Base-by-base conservation (phyloP, 1,140 invertebrate species). In the Oreohelix idahoensis region DNA sequence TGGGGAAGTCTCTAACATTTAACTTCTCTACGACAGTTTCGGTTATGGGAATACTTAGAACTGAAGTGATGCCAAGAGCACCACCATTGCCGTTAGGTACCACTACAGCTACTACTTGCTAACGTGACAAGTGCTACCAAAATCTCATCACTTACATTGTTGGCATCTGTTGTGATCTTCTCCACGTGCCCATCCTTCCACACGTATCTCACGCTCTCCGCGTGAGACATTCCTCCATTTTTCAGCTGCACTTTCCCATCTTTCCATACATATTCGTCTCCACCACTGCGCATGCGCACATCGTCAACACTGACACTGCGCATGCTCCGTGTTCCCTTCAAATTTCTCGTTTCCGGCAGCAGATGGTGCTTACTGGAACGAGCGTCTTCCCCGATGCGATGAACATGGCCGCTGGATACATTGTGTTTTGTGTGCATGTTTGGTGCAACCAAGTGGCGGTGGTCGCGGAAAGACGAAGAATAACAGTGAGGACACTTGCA, bases 181-280 rank as follows among this genome's bases (percentile, higher is more conserved):
- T 77, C 75, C 32, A 77, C 75, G 49, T 77, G 75, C 2, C 75
- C 75, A 45, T 77, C 75, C 45, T 77, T 77, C 75, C 75, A 77
- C 4, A 77, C 75, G 32, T 77, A 77, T 36, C 75, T 49, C 26
- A 77, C 75, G 49, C 75, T 77, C n/a, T 77, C 75, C 29, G 15
- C 75, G 32, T 77, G 75, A n/a, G 45, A 32, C 35, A 77, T 53
- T 8, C 49, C 49, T 15, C 75, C 75, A 58, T 77, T 77, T n/a
- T 77, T 77, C 42, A 77, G 32, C 75, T 77, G 75, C 4, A 77
- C 75, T 53, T 77, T 77, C 13, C 75, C 75, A 36, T 77, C 75
- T 77, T 53, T 77, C 75, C 75, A 77, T 13, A 53, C 75, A 36
- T 77, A 77, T 0, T 77, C 75, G 17, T 77, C 75, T 8, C 45